These are phyloP conservation scores for Cistogaster globosa DNA, from an alignment of 2,888 invertebrate genomes.

Conservation along the genomic window DNA sequence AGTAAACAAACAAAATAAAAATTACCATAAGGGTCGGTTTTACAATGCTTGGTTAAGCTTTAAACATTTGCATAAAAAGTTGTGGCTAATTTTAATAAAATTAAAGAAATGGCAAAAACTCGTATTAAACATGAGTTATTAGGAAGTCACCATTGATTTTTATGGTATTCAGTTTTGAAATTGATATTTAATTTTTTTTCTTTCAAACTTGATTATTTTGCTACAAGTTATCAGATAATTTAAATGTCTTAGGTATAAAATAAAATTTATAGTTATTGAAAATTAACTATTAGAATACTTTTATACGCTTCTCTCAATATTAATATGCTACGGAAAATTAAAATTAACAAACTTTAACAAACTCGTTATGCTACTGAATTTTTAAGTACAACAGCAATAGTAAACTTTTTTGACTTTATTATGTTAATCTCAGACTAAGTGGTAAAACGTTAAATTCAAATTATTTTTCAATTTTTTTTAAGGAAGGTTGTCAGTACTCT, in stretches of 20 bases:
- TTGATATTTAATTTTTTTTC: not conserved
- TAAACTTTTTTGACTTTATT: not conserved
- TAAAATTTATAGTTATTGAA: not conserved
- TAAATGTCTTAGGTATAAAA: not conserved
- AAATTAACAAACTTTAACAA: not conserved
- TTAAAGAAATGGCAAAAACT: not conserved
- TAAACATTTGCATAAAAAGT: not conserved
- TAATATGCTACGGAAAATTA: conserved; percentile 12
- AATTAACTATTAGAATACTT: not conserved
- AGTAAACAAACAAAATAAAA: too few relatives aligned
- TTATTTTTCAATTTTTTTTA: not conserved
- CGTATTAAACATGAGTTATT: not conserved
- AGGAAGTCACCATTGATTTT: not conserved
- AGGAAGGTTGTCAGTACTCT: not conserved
- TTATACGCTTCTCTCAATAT: not conserved
- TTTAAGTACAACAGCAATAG: not conserved
- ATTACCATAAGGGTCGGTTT: not conserved
- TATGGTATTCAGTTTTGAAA: not conserved
- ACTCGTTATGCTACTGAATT: conserved; percentile 21
- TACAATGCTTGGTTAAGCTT: not conserved
- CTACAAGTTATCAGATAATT: not conserved
- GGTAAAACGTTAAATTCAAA: not conserved
- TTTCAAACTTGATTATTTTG: conserved; percentile 1
- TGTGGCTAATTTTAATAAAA: not conserved
- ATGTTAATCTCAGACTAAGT: not conserved